These are phyloP conservation scores for Lepetodrilus schrolli DNA, from an alignment of 2,888 invertebrate genomes.

Conservation along the genomic window DNA sequence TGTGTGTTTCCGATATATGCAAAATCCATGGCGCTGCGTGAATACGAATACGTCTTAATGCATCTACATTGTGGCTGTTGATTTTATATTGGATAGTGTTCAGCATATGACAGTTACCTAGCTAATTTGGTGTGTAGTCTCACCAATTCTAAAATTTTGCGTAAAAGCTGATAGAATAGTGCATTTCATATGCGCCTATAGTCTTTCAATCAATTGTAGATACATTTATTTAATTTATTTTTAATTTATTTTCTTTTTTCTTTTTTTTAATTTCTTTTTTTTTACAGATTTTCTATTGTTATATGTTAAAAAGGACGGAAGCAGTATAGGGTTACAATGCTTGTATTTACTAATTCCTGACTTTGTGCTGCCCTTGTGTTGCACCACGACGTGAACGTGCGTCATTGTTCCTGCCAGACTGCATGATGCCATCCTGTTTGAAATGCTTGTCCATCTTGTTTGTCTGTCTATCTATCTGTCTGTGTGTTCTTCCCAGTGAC, in stretches of 20 bases:
- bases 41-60: neutral
- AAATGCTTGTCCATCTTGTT: neutral
- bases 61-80: too few species aligned
- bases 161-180: constrained; percentile 1
- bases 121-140: neutral
- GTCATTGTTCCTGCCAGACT: too few species aligned
- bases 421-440: neutral
- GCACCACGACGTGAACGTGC: too few species aligned
- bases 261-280: constrained; percentile 1
- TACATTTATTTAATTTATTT: constrained; percentile 12
- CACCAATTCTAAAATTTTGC: neutral
- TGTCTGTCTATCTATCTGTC: neutral
- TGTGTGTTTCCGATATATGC: constrained; percentile 8
- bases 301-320: constrained; percentile 16
- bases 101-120: neutral
- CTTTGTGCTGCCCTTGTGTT: neutral
- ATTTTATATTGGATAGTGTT: neutral
- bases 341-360: constrained; percentile 8
- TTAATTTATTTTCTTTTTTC: constrained; percentile 2
- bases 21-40: constrained; percentile 5
- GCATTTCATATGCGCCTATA: neutral
- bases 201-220: constrained; percentile 24
- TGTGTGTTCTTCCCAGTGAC: neutral
- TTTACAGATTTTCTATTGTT: constrained; percentile 18
- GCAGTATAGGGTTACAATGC: constrained; percentile 22